Conservation (phyloP, 2,888 invertebrate genomes). For the Platynereis dumerilii region DNA sequence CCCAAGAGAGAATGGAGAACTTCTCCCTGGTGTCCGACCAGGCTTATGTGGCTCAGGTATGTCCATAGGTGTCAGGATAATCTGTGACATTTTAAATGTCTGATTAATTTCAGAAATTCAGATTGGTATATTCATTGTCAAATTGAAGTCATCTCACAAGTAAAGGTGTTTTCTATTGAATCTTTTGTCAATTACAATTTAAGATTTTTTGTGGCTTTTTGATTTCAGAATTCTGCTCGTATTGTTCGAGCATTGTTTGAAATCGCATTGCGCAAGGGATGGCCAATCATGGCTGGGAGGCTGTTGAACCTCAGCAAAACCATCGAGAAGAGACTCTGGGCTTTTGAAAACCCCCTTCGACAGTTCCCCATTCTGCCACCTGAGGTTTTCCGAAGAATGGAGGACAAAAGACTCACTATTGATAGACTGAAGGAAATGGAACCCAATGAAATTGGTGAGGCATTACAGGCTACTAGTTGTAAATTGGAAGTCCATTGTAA, state of each 20-base stretch:
- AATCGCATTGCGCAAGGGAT: conserved; percentile 86
- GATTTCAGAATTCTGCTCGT: conserved; percentile 82
- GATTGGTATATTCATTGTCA: too few relatives aligned
- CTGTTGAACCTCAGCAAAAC: conserved; percentile 89
- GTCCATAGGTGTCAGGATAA: conserved; percentile 19
- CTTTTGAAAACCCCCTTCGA: conserved; percentile 81
- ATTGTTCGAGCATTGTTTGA: conserved; percentile 94
- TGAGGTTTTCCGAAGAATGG: conserved; percentile 82
- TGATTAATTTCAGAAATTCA: too few relatives aligned
- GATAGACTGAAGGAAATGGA: conserved; percentile 86
- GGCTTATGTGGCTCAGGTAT: conserved; percentile 85
- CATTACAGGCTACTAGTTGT: conserved; percentile 38
- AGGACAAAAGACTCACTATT: conserved; percentile 75
- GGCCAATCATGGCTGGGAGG: conserved; percentile 85
- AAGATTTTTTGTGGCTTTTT: too few relatives aligned
- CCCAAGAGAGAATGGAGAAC: conserved; percentile 78
- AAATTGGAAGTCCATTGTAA: not conserved
- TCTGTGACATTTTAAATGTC: too few relatives aligned
- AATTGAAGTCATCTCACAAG: too few relatives aligned
- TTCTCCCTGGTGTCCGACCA: conserved; percentile 89
- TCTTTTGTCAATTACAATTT: too few relatives aligned
- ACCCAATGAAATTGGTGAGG: conserved; percentile 82
- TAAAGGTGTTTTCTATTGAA: too few relatives aligned
- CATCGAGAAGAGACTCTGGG: conserved; percentile 92
- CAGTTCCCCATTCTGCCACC: conserved; percentile 71